phyloP scores from a whole-genome alignment of 1,140 invertebrate species.

The Frieseomelitta varia region DNA sequence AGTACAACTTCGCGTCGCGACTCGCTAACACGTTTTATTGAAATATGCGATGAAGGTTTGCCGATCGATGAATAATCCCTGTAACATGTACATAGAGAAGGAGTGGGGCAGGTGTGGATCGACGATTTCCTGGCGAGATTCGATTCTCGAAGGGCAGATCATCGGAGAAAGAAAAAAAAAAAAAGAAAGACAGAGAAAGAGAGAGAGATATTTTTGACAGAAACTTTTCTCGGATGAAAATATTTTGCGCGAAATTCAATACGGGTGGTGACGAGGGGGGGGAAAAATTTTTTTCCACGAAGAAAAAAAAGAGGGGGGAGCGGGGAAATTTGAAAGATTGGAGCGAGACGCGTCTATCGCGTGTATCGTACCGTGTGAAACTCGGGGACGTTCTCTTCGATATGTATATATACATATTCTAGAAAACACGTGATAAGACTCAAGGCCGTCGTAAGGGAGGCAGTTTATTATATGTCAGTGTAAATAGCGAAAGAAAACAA shows the following conservation, averaged over 20 bases:
- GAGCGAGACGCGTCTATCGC: background rate
- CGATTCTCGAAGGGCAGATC: background rate
- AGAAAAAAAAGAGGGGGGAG: too few species aligned
- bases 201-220: conserved; percentile 31
- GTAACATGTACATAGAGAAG: conserved; percentile 35
- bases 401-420: conserved; percentile 44
- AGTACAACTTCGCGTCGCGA: conserved; percentile 43
- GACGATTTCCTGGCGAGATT: conserved; percentile 17
- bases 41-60: background rate
- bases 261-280: background rate
- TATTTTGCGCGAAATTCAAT: conserved; percentile 19
- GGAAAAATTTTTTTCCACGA: too few species aligned
- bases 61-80: conserved; percentile 18
- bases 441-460: conserved; percentile 12
- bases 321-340: background rate
- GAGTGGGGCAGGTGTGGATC: background rate
- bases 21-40: conserved; percentile 18
- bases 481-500: conserved; percentile 26
- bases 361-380: background rate
- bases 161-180: too few species aligned
- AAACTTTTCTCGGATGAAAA: conserved; percentile 2
- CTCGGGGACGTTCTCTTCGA: conserved; percentile 15
- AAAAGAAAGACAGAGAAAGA: too few species aligned
- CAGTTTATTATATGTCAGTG: conserved; percentile 23
- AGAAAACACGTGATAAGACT: conserved; percentile 49